Evolutionary conservation across 2,888 invertebrate species (phyloP).

Genomic region (Halictus ligatus): DNA sequence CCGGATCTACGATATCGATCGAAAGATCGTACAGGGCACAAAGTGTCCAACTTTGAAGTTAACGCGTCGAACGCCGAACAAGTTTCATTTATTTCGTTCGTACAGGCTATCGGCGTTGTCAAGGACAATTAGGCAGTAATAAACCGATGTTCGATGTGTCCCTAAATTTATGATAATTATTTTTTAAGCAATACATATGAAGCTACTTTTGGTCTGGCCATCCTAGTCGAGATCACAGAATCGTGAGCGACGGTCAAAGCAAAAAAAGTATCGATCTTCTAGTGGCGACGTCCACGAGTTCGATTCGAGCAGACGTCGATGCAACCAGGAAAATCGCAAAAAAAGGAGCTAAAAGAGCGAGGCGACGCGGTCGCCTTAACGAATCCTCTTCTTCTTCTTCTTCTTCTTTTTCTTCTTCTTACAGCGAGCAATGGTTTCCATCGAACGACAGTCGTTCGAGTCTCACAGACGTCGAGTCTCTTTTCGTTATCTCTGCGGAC

Average conservation of each 20-base stretch:
- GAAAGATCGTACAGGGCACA: neutral
- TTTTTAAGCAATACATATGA: too few relatives aligned
- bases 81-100: too few relatives aligned
- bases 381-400: neutral
- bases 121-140: too few relatives aligned
- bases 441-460: neutral
- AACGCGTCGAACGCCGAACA: too few relatives aligned
- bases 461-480: slow-evolving; percentile 3
- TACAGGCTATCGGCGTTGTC: too few relatives aligned
- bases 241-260: neutral
- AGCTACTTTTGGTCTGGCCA: neutral
- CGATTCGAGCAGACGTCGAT: neutral
- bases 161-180: too few relatives aligned
- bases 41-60: neutral
- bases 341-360: neutral
- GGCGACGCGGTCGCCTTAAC: neutral
- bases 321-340: neutral
- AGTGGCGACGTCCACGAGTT: neutral
- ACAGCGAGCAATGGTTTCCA: neutral
- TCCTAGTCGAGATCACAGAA: neutral
- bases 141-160: too few relatives aligned
- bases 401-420: neutral
- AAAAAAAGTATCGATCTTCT: neutral
- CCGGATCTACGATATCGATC: neutral
- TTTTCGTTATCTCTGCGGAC: slow-evolving; percentile 3